A percentile compares a stretch with the other conserved stretches of the same genome.
phyloP scores from a whole-genome alignment of 92 coral and sea anemone genomes.

The Actinernus sp. region DNA sequence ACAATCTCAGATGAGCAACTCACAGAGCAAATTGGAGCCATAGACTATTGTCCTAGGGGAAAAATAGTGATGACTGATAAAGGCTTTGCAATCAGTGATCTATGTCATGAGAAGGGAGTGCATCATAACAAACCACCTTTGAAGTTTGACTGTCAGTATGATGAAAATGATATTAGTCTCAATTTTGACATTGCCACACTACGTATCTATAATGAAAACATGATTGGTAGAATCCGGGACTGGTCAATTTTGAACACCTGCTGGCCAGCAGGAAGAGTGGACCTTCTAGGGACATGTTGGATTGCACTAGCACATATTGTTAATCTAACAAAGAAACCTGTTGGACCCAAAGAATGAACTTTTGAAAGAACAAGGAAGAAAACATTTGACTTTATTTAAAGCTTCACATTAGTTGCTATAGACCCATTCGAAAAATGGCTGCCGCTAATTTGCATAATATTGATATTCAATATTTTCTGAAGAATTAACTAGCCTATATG shows the following conservation, averaged over 20 bases:
- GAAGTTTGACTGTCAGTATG: conserved; percentile 51
- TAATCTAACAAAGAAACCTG: conserved; percentile 37
- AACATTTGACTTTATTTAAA: background rate
- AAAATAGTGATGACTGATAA: conserved; percentile 42
- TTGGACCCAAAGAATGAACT: conserved; percentile 34
- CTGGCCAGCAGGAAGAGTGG: conserved; percentile 57
- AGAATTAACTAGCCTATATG: too few species aligned
- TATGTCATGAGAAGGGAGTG: conserved; percentile 60
- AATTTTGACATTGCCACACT: conserved; percentile 56
- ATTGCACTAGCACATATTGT: conserved; percentile 54
- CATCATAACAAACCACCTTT: conserved; percentile 59
- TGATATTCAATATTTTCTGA: too few species aligned
- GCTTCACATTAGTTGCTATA: too few species aligned
- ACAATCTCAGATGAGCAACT: conserved; percentile 61
- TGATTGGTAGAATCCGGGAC: conserved; percentile 56
- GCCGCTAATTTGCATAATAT: too few species aligned
- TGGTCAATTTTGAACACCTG: conserved; percentile 54
- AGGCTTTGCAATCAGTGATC: conserved; percentile 51
- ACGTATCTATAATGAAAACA: conserved; percentile 55
- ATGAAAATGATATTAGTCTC: conserved; percentile 31
- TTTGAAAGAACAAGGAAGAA: background rate
- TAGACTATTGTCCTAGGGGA: conserved; percentile 48
- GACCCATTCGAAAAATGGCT: too few species aligned
- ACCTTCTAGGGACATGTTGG: conserved; percentile 60
- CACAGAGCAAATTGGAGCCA: conserved; percentile 35